A percentile compares a stretch with the other conserved stretches of the same genome.
Evolutionary conservation across 2,888 invertebrate species (phyloP).

Genomic region (Lithophane leautieri): DNA sequence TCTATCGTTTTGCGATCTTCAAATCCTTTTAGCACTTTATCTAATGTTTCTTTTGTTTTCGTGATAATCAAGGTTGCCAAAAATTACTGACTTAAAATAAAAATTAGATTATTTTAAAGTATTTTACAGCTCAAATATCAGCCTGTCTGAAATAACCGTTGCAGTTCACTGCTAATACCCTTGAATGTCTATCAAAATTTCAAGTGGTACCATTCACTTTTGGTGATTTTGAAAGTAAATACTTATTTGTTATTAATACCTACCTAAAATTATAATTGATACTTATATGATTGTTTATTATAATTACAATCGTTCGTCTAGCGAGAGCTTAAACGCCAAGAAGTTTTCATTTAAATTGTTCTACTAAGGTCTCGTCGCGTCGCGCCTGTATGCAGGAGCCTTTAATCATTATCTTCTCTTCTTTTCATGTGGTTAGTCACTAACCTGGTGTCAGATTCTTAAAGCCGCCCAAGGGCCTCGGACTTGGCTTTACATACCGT

Average conservation of each 20-base stretch:
- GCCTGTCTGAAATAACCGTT: conserved; percentile 45
- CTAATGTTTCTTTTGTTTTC: conserved; percentile 28
- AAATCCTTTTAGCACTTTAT: background rate
- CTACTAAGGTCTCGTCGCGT: too few species aligned
- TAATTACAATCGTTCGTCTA: background rate
- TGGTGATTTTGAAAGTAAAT: conserved; percentile 44
- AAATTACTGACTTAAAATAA: background rate
- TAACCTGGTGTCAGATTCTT: too few species aligned
- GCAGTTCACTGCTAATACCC: conserved; percentile 41
- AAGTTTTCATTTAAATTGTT: too few species aligned
- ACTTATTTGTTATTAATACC: conserved; percentile 20
- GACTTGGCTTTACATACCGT: too few species aligned
- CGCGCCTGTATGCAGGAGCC: too few species aligned
- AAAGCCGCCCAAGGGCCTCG: too few species aligned
- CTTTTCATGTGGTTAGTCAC: too few species aligned
- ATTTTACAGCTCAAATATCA: conserved; percentile 38
- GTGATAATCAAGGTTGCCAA: conserved; percentile 31
- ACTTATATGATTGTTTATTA: background rate
- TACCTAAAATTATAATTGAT: background rate
- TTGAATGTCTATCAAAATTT: conserved; percentile 59
- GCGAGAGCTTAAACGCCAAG: background rate
- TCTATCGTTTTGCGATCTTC: conserved; percentile 1
- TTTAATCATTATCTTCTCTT: too few species aligned
- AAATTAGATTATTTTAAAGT: conserved; percentile 13
- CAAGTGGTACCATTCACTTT: conserved; percentile 49